Base-by-base conservation (phyloP, 2,797 vertebrate species). In the Neoniphon sammara region DNA sequence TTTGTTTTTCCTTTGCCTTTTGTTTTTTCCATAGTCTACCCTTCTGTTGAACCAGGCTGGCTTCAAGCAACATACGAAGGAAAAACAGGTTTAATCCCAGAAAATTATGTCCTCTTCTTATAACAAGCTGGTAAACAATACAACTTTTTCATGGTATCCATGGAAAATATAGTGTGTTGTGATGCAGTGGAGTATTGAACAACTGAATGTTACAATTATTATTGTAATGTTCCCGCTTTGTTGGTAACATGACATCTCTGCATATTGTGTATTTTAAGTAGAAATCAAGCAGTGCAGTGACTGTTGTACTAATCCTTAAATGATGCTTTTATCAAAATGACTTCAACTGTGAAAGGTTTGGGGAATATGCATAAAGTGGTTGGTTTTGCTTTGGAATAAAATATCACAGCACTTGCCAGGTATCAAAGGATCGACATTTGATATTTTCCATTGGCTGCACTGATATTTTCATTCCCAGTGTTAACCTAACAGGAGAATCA, bases 31-130 rank as follows among this genome's bases (percentile, higher is more conserved):
- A 27, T 77, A 98, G 97, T 98, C 67, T 97, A 97, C 89, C 91
- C 95, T 2, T 98, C 98, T 18, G 94, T 97, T 87, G 96, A 98
- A 93, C 97, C 97, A 46, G 97, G 96, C 82, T 98, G 98, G 97
- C 93, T 98, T 78, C 97, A 98, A 91, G 97, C 96, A 84, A 98
- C 97, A 18, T 96, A 96, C 11, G 94, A 98, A 90, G 97, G 96
- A 68, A 97, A 93, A 94, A 98, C 96, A 52, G 97, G 97, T 87
- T 93, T 98, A 54, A 94, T 99, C 89, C 97, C 97, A 66, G 96
- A 97, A 91, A 98, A 98, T 92, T 98, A 97, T 59, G 96, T 98
- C 55, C 92, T 97, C 93, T 98, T 96, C 91, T 92, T 97, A 88
- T 98, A 95, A 95, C 80, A 77, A 81, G 77, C 39, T 88, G 87